Conservation (phyloP, 2,888 invertebrate genomes). For the Campaea margaritaria region DNA sequence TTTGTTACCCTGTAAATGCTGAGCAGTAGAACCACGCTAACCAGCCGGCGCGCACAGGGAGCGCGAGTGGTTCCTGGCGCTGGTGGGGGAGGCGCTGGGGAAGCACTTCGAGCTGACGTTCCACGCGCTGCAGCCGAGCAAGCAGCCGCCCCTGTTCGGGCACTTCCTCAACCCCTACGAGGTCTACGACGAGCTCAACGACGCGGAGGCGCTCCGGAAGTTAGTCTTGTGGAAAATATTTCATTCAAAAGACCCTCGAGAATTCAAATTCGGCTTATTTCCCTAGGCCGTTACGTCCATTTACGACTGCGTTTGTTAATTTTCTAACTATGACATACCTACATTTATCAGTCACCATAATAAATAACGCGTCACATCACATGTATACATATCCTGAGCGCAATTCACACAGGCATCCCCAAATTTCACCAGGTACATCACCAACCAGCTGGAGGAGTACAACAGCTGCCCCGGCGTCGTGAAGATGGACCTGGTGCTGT, state of each 20-base stretch:
- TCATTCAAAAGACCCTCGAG: too few relatives aligned
- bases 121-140: constrained; percentile 90
- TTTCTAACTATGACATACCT: too few relatives aligned
- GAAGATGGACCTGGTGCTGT: constrained; percentile 92
- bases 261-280: too few relatives aligned
- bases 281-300: too few relatives aligned
- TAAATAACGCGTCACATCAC: too few relatives aligned
- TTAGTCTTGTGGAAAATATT: constrained; percentile 45
- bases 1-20: too few relatives aligned
- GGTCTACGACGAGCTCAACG: constrained; percentile 92
- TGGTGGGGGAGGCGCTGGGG: constrained; percentile 91
- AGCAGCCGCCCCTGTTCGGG: constrained; percentile 89
- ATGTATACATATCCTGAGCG: too few relatives aligned
- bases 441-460: constrained; percentile 89
- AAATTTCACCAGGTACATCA: constrained; percentile 82
- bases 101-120: constrained; percentile 92
- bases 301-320: too few relatives aligned
- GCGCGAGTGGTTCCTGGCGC: constrained; percentile 89
- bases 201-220: constrained; percentile 81
- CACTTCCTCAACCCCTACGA: constrained; percentile 92
- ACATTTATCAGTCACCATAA: too few relatives aligned
- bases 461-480: constrained; percentile 92
- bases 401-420: too few relatives aligned
- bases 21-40: too few relatives aligned
- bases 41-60: too few relatives aligned